A percentile compares a stretch with the other conserved stretches of the same genome.
Conservation (phyloP, 2,888 invertebrate genomes). For the Ophioninae sp. region DNA sequence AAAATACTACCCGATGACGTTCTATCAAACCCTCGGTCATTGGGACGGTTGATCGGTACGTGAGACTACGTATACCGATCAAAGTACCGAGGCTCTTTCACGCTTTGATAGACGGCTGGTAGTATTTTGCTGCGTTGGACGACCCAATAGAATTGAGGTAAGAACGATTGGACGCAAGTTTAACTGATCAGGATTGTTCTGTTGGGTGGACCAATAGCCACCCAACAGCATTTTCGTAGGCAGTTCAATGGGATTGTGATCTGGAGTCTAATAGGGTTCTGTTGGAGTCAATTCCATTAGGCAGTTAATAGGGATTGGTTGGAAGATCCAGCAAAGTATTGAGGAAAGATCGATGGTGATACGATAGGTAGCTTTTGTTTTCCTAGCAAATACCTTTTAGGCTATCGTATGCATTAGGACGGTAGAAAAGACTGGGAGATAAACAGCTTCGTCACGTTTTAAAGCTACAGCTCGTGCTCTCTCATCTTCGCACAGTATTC, state of each 20-base stretch:
- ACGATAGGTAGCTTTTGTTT: not conserved
- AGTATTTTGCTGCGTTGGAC: not conserved
- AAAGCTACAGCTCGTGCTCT: not conserved
- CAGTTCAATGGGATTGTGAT: too few species aligned
- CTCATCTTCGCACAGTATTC: not conserved
- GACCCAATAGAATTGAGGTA: not conserved
- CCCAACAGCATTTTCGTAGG: not conserved
- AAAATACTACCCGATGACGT: slow-evolving; percentile 56
- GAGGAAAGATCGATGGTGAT: not conserved
- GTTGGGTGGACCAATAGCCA: not conserved
- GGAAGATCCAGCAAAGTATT: not conserved
- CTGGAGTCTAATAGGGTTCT: not conserved
- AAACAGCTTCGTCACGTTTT: not conserved
- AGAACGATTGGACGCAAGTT: not conserved
- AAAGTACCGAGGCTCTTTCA: not conserved
- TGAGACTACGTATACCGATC: slow-evolving; percentile 25
- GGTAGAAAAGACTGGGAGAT: not conserved
- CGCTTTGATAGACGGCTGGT: slow-evolving; percentile 2
- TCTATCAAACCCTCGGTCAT: slow-evolving; percentile 23
- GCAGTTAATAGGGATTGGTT: not conserved
- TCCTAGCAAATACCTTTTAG: not conserved
- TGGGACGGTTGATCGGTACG: slow-evolving; percentile 30
- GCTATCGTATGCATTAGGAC: too few species aligned
- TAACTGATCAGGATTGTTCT: not conserved
- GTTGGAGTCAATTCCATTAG: not conserved